Evolutionary conservation across 2,888 invertebrate species (phyloP).

Genomic region (Diploptera punctata): DNA sequence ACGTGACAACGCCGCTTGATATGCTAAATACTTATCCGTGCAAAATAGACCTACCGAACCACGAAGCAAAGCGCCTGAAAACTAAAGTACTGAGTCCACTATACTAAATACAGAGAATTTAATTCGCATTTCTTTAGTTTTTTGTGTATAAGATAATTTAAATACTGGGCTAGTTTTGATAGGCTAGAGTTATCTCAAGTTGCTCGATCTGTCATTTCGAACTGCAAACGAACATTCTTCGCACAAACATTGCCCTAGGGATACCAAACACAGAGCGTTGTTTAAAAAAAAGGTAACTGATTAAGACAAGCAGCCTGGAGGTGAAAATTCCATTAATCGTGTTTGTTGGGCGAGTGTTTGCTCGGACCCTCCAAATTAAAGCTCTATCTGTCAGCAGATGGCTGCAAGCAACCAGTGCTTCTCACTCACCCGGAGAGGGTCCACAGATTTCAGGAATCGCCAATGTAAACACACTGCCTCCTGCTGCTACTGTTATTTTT

Average conservation of each 20-base stretch:
- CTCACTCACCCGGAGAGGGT: not conserved
- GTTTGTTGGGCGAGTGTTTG: slow-evolving; percentile 33
- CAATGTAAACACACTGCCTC: not conserved
- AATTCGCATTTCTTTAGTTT: too few species aligned
- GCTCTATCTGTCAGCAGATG: slow-evolving; percentile 38
- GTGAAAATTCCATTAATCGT: slow-evolving; percentile 39
- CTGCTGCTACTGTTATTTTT: not conserved
- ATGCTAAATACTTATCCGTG: too few species aligned
- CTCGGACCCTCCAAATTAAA: slow-evolving; percentile 37
- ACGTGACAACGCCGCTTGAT: too few species aligned
- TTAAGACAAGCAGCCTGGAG: slow-evolving; percentile 38
- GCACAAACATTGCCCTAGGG: not conserved
- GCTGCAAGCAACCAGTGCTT: not conserved
- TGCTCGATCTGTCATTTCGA: not conserved
- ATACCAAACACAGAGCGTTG: not conserved
- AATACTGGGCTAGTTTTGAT: too few species aligned
- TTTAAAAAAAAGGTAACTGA: slow-evolving; percentile 26
- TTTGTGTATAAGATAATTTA: too few species aligned
- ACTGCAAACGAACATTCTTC: not conserved
- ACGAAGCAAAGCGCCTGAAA: too few species aligned
- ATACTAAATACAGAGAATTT: too few species aligned
- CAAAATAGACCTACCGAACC: too few species aligned
- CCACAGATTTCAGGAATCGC: slow-evolving; percentile 1
- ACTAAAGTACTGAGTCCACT: too few species aligned
- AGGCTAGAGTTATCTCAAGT: too few species aligned